Conservation (phyloP, 2,888 invertebrate genomes). For the Gasteruption jaculator region DNA sequence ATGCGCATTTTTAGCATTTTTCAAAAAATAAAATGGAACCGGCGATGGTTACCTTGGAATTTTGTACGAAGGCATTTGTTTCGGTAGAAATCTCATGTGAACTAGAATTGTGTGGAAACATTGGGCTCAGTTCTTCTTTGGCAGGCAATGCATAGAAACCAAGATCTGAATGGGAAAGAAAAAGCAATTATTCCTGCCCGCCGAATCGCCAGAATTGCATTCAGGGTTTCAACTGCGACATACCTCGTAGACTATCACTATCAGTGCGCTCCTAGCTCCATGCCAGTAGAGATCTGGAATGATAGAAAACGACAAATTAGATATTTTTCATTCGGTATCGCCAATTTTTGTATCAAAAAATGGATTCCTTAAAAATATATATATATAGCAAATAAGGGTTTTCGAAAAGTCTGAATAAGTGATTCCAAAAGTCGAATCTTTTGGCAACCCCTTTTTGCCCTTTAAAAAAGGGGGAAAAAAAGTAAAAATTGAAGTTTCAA, state of each 20-base stretch:
- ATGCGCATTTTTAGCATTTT: too few species aligned
- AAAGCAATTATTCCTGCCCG: too few species aligned
- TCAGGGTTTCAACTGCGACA: slow-evolving; percentile 8
- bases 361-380: too few species aligned
- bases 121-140: slow-evolving; percentile 57
- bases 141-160: slow-evolving; percentile 56
- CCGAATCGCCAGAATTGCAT: not conserved
- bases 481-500: too few species aligned
- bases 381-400: too few species aligned
- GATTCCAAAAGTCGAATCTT: too few species aligned
- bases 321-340: too few species aligned
- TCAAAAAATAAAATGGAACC: too few species aligned
- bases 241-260: slow-evolving; percentile 49
- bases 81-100: slow-evolving; percentile 56
- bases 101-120: slow-evolving; percentile 57
- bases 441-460: too few species aligned
- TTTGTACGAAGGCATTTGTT: slow-evolving; percentile 57
- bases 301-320: slow-evolving; percentile 16
- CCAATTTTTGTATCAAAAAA: too few species aligned
- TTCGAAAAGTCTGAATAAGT: too few species aligned
- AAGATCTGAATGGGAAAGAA: slow-evolving; percentile 44
- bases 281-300: slow-evolving; percentile 53
- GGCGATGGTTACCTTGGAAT: slow-evolving; percentile 50
- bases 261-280: slow-evolving; percentile 52
- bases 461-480: too few species aligned